Percentiles rank a stretch among this genome's conserved stretches.
Conservation (phyloP, 2,113 vertebrate species). For the Boleophthalmus pectinirostris region DNA sequence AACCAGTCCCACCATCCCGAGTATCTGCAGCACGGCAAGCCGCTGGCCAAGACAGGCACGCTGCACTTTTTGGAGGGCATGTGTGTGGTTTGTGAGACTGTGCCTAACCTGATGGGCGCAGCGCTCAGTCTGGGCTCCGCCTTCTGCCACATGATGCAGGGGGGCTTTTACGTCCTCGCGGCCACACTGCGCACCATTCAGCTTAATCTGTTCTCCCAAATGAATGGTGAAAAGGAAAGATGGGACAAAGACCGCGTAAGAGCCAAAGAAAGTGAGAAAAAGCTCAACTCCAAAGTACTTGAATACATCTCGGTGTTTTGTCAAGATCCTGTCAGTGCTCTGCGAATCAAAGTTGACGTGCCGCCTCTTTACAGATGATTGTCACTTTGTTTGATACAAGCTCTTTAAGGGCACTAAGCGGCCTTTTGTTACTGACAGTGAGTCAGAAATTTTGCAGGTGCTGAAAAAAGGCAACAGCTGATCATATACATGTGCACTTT, state of each 20-base stretch:
- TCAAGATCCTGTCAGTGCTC: conserved; percentile 71
- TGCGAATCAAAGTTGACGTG: conserved; percentile 73
- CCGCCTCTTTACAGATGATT: conserved; percentile 71
- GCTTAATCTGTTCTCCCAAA: conserved; percentile 64
- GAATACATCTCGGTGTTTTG: conserved; percentile 74
- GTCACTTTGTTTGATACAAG: neutral
- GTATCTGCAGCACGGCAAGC: conserved; percentile 17
- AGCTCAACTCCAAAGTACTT: conserved; percentile 61
- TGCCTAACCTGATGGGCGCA: conserved; percentile 62
- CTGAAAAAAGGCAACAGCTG: conserved; percentile 35
- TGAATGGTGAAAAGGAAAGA: conserved; percentile 65
- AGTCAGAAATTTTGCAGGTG: conserved; percentile 14
- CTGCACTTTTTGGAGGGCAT: conserved; percentile 62
- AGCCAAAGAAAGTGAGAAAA: conserved; percentile 60
- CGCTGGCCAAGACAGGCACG: conserved; percentile 41
- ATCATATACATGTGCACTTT: conserved; percentile 56
- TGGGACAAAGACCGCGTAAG: conserved; percentile 67
- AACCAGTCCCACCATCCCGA: conserved; percentile 8
- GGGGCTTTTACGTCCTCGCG: conserved; percentile 58
- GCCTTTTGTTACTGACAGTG: conserved; percentile 48
- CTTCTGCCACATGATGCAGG: conserved; percentile 66
- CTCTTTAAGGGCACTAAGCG: conserved; percentile 45
- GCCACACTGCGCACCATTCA: conserved; percentile 68
- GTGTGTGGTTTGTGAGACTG: conserved; percentile 65
- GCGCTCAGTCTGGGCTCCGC: conserved; percentile 60